Conservation (phyloP, 1,140 invertebrate species). For the Ceratosolen solmsi region DNA sequence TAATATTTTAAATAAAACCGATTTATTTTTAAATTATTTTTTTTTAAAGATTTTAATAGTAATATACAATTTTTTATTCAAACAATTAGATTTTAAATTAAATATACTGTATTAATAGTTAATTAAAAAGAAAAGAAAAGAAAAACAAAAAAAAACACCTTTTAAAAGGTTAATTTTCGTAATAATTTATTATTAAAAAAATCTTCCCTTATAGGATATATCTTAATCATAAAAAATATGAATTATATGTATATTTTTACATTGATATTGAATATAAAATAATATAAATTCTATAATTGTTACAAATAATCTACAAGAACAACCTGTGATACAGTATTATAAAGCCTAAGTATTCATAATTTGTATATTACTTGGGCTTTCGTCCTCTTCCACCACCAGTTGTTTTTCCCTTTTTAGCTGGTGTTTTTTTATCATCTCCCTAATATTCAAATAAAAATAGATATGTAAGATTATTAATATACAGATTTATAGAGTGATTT, state of each 20-base stretch:
- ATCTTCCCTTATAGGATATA: background rate
- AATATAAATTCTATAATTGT: slow-evolving; percentile 6
- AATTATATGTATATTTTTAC: slow-evolving; percentile 11
- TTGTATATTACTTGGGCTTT: slow-evolving; percentile 61
- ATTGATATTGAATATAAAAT: background rate
- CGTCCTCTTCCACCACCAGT: slow-evolving; percentile 61
- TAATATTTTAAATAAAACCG: too few species aligned
- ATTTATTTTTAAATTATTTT: too few species aligned
- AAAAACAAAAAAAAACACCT: too few species aligned
- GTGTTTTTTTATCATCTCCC: slow-evolving; percentile 63
- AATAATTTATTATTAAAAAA: too few species aligned
- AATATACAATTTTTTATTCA: too few species aligned
- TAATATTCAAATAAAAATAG: slow-evolving; percentile 51
- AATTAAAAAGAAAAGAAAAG: too few species aligned
- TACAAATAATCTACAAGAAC: background rate
- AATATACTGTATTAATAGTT: too few species aligned
- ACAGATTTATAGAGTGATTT: too few species aligned
- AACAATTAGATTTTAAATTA: too few species aligned
- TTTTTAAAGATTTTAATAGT: too few species aligned
- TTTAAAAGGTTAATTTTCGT: too few species aligned
- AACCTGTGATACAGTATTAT: background rate
- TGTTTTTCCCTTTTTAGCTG: slow-evolving; percentile 65
- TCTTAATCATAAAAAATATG: slow-evolving; percentile 25
- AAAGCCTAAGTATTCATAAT: background rate
- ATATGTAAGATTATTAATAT: slow-evolving; percentile 38